Base-by-base conservation (phyloP, 2,797 vertebrate genomes). In the Buceros bicornis region DNA sequence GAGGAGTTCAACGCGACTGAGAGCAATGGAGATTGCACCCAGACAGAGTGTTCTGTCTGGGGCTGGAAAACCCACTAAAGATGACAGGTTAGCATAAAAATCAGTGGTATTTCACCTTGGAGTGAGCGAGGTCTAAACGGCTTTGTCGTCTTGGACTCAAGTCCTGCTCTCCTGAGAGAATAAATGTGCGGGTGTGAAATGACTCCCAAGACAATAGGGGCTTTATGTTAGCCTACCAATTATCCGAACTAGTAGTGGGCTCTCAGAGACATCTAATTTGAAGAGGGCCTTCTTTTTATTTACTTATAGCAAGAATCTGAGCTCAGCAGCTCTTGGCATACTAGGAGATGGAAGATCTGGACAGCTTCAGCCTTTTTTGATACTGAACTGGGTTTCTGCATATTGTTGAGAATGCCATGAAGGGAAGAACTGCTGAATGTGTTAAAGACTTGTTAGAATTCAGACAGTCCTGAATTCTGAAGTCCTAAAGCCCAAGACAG, bases 281-380 rank as follows among this genome's bases (percentile, higher is more conserved):
- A 72, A 81, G 40, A 91, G 69, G 17, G 16, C 10, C 11, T 58
- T 16, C 9, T 89, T 87, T 92, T 95, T 77, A 82, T 96, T 95
- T 77, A 82, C 95, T 79, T 90, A 43, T 40, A 71, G 53, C 24
- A 40, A 26, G 40, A 56, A 37, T 48, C 71, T 92, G 77, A 94
- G 56, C 58, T 97, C 76, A 62, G 35, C 20, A 94, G 60, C 40
- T 65, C 79, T 93, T 95, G 69, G 25, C 20, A 0, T 42, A 60
- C 76, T 65, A 54, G 67, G 86, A 90, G 70, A 66, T 80, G 21
- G 62, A 51, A 53, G 18, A 76, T 77, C 53, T 16, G 56, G 77
- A 82, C 61, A 87, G 48, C 43, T 62, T 53, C 47, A 43, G 35
- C 43, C 6, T 69, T 17, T 60, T 71, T 81, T 31, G 56, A 86